Evolutionary conservation across 2,888 invertebrate species (phyloP).

Genomic region (Nymphalis polychloros): DNA sequence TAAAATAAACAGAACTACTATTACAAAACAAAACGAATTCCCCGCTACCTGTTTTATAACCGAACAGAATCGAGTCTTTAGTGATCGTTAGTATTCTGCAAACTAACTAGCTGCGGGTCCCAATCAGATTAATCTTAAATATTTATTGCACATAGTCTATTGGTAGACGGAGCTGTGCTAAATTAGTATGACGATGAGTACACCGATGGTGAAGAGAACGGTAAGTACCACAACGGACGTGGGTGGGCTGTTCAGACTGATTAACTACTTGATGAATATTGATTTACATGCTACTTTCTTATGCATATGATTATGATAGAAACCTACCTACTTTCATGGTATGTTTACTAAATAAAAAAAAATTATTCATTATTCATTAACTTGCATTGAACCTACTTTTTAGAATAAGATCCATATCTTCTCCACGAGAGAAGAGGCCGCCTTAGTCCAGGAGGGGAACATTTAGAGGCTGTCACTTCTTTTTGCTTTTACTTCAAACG

Average conservation of each 20-base stretch:
- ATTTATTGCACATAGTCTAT: conserved; percentile 78
- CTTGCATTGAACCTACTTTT: no score
- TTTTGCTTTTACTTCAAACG: no score
- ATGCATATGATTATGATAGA: conserved; percentile 24
- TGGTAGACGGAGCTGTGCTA: conserved; percentile 66
- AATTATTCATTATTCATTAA: no score
- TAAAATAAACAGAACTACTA: conserved; percentile 41
- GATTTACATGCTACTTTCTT: conserved; percentile 45
- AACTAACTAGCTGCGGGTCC: conserved; percentile 60
- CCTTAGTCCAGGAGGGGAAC: no score
- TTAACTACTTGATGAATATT: conserved; percentile 76
- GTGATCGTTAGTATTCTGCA: conserved; percentile 70
- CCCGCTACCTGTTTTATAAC: conserved; percentile 43
- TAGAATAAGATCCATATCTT: no score
- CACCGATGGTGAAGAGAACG: conserved; percentile 76
- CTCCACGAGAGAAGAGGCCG: no score
- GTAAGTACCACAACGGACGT: conserved; percentile 64
- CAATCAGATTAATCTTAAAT: conserved; percentile 81
- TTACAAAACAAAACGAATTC: conserved; percentile 45
- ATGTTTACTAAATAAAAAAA: neutral
- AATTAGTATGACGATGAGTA: conserved; percentile 79
- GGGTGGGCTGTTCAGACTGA: conserved; percentile 74
- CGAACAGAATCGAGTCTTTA: conserved; percentile 49
- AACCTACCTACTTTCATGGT: conserved; percentile 3
- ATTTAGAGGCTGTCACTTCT: no score